Percentiles rank a stretch among this genome's conserved stretches.
phyloP scores from a whole-genome alignment of 2,888 invertebrate genomes.

The Trachelus tabidus region DNA sequence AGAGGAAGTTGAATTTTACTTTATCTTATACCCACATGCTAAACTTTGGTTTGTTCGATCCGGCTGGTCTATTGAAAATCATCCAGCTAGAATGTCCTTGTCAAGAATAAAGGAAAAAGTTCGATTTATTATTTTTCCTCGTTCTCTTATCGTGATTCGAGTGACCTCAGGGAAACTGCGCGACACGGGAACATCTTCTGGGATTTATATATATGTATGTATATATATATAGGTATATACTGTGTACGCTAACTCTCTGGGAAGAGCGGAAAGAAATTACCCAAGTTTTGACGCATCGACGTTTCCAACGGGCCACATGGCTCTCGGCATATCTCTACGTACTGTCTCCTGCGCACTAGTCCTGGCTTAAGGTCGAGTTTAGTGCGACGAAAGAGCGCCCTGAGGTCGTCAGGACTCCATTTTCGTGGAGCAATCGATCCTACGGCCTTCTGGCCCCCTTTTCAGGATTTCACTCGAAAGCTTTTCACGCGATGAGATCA shows the following conservation, averaged over 20 bases:
- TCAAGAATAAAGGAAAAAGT: background rate
- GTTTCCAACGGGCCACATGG: background rate
- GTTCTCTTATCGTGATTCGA: background rate
- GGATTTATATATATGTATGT: background rate
- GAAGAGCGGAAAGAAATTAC: background rate
- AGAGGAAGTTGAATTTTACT: background rate
- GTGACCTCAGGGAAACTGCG: background rate
- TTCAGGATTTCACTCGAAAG: no score
- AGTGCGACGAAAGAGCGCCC: background rate
- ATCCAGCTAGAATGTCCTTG: background rate
- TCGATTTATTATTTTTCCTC: background rate
- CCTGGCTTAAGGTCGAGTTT: background rate
- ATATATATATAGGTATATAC: background rate
- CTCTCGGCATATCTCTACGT: background rate
- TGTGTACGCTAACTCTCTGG: background rate
- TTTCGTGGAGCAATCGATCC: no score
- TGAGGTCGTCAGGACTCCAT: background rate
- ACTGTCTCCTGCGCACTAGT: background rate
- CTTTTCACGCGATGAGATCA: no score
- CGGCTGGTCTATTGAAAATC: background rate
- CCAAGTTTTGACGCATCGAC: background rate
- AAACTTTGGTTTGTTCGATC: background rate
- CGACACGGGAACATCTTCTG: background rate
- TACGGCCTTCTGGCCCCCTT: no score
- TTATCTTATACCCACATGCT: background rate